Evolutionary conservation across 2,888 invertebrate species (phyloP), one percentile per base, ranked within the genome.

Genomic region (Vannuccia rotundouncinata): DNA sequence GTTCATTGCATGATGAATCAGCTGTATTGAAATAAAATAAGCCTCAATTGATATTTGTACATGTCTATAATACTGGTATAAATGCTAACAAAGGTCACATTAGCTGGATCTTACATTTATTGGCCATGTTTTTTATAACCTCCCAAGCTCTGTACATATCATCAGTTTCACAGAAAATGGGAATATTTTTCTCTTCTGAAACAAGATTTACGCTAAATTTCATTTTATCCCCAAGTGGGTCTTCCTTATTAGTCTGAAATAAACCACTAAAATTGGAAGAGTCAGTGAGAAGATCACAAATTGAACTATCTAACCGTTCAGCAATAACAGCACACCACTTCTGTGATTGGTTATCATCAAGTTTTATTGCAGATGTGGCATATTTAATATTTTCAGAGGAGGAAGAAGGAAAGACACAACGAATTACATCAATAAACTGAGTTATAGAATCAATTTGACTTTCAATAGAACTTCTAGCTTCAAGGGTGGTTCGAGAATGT

Each of bases 121-220:
- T 5, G 45, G 5, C 2, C 2, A 22, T 2, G 5, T 66, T 27
- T 22, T 66, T 66, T 22, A 66, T 22, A 5, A 22, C 13, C 2
- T 66, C 25, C 66, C 66, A 66, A n/a, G 66, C 66, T 66, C 25
- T 66, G 10, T 13, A 66, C 66, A 66, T 66, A 22, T 66, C 66
- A 5, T 66, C 66, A n/a, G 66, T 66, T 22, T 66, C 66, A 13
- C 25, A 5, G 22, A 66, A 66, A 66, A 66, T 22, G 13, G 5
- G 10, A 5, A 17, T 13, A 2, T 66, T 22, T 22, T 13, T 66
- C 22, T 66, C 22, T 22, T 66, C 66, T 5, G 5, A 5, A 22
- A 27, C 10, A 66, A 66, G 66, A 13, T 5, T 66, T 5, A 66
- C 5, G 25, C 66, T 66, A 66, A 66, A 66, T 22, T 66, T 66